These are phyloP conservation scores for Scolopax mira DNA, from an alignment of 2,113 vertebrate species.

Conservation along the genomic window DNA sequence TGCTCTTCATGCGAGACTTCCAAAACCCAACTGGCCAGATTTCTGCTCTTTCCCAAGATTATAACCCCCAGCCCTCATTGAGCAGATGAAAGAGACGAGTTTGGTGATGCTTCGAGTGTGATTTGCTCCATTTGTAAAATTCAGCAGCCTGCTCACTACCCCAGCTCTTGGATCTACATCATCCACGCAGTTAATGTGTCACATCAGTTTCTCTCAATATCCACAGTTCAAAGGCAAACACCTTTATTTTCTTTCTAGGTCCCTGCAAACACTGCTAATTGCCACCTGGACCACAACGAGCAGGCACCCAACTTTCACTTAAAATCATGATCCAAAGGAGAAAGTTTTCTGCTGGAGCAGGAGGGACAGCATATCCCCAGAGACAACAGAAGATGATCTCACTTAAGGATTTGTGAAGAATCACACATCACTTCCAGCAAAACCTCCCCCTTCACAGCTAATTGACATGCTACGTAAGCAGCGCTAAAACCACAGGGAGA, in stretches of 20 bases:
- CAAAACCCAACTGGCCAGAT: background rate
- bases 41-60: background rate
- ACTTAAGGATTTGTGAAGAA: background rate
- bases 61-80: background rate
- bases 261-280: background rate
- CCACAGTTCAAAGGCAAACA: background rate
- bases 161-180: background rate
- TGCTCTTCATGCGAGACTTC: background rate
- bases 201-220: background rate
- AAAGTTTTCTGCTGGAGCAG: background rate
- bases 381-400: background rate
- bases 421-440: background rate
- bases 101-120: background rate
- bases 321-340: background rate
- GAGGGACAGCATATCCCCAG: background rate
- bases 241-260: background rate
- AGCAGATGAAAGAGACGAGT: background rate
- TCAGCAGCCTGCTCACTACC: background rate
- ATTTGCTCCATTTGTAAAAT: background rate
- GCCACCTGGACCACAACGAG: background rate
- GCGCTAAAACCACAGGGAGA: background rate
- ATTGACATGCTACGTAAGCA: background rate
- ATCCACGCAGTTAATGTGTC: accelerated
- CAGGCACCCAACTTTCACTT: background rate
- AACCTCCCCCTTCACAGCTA: background rate